A percentile compares a stretch with the other conserved stretches of the same genome.
phyloP scores from a whole-genome alignment of 1,140 invertebrate genomes.

The Zaprionus tsacasi region DNA sequence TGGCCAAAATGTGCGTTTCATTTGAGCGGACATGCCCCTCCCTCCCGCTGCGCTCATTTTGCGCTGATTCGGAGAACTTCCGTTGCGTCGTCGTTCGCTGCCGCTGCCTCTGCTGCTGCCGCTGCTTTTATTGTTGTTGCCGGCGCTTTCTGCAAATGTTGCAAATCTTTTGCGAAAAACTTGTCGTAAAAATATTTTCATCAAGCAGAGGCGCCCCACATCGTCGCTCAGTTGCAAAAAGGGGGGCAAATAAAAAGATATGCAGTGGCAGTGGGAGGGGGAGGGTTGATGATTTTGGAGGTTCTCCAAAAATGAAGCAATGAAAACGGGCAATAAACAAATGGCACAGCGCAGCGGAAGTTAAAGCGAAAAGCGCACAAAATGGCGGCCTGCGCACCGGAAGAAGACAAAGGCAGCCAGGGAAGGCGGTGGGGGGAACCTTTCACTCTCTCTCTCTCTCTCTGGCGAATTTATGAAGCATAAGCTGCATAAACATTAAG shows the following conservation, averaged over 20 bases:
- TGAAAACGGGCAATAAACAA: constrained; percentile 79
- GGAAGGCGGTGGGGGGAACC: not conserved
- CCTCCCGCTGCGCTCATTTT: constrained; percentile 39
- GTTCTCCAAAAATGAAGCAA: constrained; percentile 65
- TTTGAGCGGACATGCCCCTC: constrained; percentile 29
- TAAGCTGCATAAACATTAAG: constrained; percentile 82
- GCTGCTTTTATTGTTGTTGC: constrained; percentile 25
- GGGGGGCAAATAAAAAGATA: constrained; percentile 50
- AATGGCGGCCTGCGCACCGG: constrained; percentile 66
- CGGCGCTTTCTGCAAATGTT: constrained; percentile 73
- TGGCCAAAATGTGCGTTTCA: constrained; percentile 69
- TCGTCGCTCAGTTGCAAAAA: not conserved
- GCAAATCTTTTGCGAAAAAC: constrained; percentile 81
- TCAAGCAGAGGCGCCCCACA: constrained; percentile 27
- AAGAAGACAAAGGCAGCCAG: constrained; percentile 63
- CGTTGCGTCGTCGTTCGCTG: constrained; percentile 24
- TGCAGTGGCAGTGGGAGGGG: constrained; percentile 7
- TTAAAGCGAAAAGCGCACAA: constrained; percentile 53
- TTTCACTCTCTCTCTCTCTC: not conserved
- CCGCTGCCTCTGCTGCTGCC: constrained; percentile 8
- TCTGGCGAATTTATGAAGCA: constrained; percentile 74
- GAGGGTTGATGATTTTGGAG: not conserved
- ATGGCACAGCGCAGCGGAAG: constrained; percentile 56
- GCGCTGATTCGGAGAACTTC: constrained; percentile 69
- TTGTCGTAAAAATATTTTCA: constrained; percentile 83